These are phyloP conservation scores for Hipposideros larvatus DNA, from an alignment of 2,797 vertebrate genomes.

Conservation along the genomic window DNA sequence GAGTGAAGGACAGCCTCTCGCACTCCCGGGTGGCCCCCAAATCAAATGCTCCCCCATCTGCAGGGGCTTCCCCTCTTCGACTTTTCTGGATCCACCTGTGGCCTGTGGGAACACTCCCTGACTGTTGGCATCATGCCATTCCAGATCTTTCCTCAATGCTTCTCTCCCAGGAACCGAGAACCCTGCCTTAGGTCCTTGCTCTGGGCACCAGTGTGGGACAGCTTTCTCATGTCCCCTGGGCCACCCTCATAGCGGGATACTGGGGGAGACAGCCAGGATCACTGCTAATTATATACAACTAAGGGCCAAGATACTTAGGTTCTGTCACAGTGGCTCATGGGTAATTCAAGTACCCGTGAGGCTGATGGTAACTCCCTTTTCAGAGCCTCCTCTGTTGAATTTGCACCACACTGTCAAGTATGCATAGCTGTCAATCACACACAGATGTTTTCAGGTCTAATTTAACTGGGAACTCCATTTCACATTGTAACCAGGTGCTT, in stretches of 20 bases:
- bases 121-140: fast-evolving
- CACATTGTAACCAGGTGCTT: not conserved
- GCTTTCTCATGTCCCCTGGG: not conserved
- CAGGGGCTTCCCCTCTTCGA: not conserved
- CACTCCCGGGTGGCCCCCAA: not conserved
- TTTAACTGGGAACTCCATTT: not conserved
- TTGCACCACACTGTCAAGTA: not conserved
- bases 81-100: fast-evolving
- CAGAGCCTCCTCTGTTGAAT: not conserved
- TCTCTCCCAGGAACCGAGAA: not conserved
- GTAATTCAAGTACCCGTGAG: fast-evolving
- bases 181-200: not conserved
- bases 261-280: not conserved
- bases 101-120: fast-evolving
- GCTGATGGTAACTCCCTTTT: not conserved
- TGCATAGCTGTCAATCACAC: not conserved
- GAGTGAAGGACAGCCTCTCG: too few relatives aligned
- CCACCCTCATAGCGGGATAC: not conserved
- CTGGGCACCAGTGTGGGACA: not conserved
- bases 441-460: not conserved
- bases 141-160: fast-evolving
- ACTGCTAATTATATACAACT: too few relatives aligned
- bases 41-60: not conserved
- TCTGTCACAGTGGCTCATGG: not conserved
- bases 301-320: not conserved